These are phyloP conservation scores for Smutsia temminckii DNA, from an alignment of 2,797 vertebrate species.

Conservation along the genomic window DNA sequence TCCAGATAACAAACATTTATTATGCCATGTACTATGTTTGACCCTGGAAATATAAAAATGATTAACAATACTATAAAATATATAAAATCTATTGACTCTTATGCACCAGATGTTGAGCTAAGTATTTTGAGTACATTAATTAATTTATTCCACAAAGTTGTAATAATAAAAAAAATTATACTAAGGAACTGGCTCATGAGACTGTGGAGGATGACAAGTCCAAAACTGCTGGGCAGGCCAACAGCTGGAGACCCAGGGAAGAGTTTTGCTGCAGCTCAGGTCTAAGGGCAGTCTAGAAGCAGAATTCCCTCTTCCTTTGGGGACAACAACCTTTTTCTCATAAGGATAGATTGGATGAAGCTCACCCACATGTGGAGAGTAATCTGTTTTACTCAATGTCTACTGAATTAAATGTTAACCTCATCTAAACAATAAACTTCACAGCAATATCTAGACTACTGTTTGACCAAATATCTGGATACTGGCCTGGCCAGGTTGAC, in stretches of 20 bases:
- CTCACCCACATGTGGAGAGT: not conserved
- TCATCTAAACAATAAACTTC: not conserved
- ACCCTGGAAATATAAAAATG: not conserved
- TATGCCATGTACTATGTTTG: not conserved
- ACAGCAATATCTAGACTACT: not conserved
- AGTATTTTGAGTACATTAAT: not conserved
- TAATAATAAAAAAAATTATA: not conserved
- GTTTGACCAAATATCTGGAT: not conserved
- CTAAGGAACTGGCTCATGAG: not conserved
- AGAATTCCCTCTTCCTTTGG: not conserved
- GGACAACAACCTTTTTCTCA: not conserved
- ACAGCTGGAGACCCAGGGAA: not conserved
- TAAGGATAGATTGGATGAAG: not conserved
- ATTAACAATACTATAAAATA: not conserved
- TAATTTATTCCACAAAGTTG: not conserved
- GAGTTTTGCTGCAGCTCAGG: not conserved
- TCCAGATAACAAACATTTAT: not conserved
- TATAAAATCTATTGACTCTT: not conserved
- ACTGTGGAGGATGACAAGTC: not conserved
- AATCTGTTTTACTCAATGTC: not conserved
- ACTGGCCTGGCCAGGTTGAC: not conserved
- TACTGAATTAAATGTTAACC: slow-evolving; percentile 29
- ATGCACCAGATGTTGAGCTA: not conserved
- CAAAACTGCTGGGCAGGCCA: not conserved
- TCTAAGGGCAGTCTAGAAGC: not conserved